Evolutionary conservation across 1,140 invertebrate species (phyloP), one percentile per base, ranked within the genome.

Genomic region (Drosophila bifasciata): DNA sequence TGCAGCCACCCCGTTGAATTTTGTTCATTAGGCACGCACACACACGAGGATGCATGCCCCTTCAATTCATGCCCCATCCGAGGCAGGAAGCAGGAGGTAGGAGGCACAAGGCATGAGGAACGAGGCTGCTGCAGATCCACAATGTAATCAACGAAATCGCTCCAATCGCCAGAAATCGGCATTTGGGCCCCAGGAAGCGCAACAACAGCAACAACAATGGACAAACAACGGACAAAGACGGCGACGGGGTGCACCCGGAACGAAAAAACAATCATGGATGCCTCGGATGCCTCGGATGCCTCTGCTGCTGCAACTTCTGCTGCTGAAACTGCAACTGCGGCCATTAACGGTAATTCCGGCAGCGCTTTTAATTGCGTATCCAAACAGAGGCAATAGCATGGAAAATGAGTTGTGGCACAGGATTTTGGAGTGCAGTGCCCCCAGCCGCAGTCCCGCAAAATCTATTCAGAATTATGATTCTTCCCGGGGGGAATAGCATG

Each of bases 91-190:
- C 57, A 36, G 40, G 45, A 43, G 40, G 5, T 25, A 32, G 39
- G 19, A 9, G 4, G 23, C 25, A 25, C 1, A n/a, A 41, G 40
- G 11, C 43, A 32, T 23, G 21, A 9, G 4, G 23, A 7, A 28
- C 2, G 23, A 51, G 15, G 13, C 45, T 25, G 52, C 16, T 52
- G 25, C 36, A 43, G 76, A 69, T 74, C 43, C 80, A 60, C 78
- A 84, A 85, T 86, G 81, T 88, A 85, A 85, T 88, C 83, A 85
- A 85, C 81, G 70, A 85, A 85, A 85, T 85, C 80, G 81, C 71
- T 61, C 53, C 74, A 84, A 85, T 84, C 79, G 72, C 57, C 57
- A 74, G 62, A 62, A 83, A 81, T 81, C 62, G 80, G 81, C 81
- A 67, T 84, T 79, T 85, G 80, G 70, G 32, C 1, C 63, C 76